Evolutionary conservation across 2,888 invertebrate species (phyloP), one percentile per base, ranked within the genome.

Genomic region (Macropis europaea): DNA sequence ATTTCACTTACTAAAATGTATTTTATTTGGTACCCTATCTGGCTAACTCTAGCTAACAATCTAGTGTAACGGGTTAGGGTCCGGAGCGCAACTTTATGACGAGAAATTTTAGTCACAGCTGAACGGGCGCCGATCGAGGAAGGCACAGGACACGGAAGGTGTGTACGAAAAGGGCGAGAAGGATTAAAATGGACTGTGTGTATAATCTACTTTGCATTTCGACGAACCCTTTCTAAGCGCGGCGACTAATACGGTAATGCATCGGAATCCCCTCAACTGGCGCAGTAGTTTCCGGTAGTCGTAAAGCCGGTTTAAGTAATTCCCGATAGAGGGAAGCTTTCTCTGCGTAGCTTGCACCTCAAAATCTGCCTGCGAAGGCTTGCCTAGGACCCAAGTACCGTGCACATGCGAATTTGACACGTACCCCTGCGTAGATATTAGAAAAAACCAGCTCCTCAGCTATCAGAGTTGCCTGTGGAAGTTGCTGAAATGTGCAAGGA

Each of bases 241-340:
- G 81, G 77, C 81, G 84, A 84, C 87, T 88, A 88, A 89, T 88
- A 86, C 87, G 85, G 86, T 88, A 88, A 88, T 87, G 87, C 88
- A 87, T 85, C 83, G 86, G 82, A 88, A 88, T 86, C 87, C 87
- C 87, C 77, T 84, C 79, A 83, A 76, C 83, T 71, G 78, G 80
- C 76, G 67, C 64, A 76, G 83, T 83, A 86, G 85, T 85, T 87
- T 85, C 83, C 83, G 83, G 73, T 82, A 85, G 86, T 87, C 88
- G 87, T 88, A 88, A 88, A 88, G 87, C 86, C 85, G 87, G 86
- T 87, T 87, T 87, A 87, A 88, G 88, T 88, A 87, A 88, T 87
- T 88, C 86, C 83, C 86, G 86, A 86, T 86, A 86, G 86, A 85
- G 82, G 76, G 81, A 84, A 82, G 79, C 82, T 81, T 82, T 70